Evolutionary conservation across 1,140 invertebrate species (phyloP).

Genomic region (Hycleus phaleratus): DNA sequence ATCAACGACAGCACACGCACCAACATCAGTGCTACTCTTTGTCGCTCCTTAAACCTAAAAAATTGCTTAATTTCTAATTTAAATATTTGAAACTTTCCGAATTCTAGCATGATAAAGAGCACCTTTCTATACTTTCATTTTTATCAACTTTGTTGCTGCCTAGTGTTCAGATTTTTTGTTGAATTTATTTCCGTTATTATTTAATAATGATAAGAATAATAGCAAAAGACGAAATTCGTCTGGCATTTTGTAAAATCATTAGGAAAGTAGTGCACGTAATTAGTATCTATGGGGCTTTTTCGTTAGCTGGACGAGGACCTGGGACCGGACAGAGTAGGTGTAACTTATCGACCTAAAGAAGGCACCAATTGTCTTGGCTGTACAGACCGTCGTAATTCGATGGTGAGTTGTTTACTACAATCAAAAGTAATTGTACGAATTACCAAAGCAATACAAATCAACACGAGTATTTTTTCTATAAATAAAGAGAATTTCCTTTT

Average conservation of each 20-base stretch:
- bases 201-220: too few relatives aligned
- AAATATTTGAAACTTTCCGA: not conserved
- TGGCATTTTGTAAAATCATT: too few relatives aligned
- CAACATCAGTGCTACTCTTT: not conserved
- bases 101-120: slow-evolving; percentile 6
- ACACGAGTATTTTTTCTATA: too few relatives aligned
- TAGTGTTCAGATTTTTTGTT: too few relatives aligned
- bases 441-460: too few relatives aligned
- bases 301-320: slow-evolving; percentile 44
- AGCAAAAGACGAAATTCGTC: too few relatives aligned
- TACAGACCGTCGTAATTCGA: slow-evolving; percentile 43
- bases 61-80: too few relatives aligned
- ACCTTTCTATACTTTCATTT: not conserved
- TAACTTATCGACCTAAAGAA: slow-evolving; percentile 44
- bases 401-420: slow-evolving; percentile 40
- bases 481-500: too few relatives aligned
- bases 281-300: slow-evolving; percentile 34
- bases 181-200: too few relatives aligned
- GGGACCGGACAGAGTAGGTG: slow-evolving; percentile 41
- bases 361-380: slow-evolving; percentile 43
- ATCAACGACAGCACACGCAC: slow-evolving; percentile 12
- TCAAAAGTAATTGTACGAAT: not conserved
- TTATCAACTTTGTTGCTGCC: too few relatives aligned
- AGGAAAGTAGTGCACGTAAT: slow-evolving; percentile 37
- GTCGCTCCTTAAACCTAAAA: too few relatives aligned